Evolutionary conservation across 2,888 invertebrate species (phyloP), one percentile per base, ranked within the genome.

Genomic region (Nomada hirtipes): DNA sequence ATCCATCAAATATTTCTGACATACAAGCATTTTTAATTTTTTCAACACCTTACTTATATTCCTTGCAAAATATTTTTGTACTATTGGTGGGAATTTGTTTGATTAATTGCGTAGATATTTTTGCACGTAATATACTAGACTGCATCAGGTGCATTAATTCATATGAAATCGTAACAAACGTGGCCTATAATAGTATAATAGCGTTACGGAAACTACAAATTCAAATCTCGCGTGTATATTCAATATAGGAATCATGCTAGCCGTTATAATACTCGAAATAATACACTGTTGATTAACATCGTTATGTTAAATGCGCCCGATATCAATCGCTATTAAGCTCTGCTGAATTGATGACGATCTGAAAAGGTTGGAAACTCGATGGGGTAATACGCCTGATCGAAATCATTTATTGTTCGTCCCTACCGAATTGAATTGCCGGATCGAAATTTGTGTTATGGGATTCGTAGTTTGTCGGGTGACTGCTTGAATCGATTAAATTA

Each of bases 381-480:
- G 44, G 23, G 57, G 69, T 69, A 57, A 55, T 69, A 57, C 69
- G 57, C 23, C 26, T 57, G 57, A 69, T 57, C 69, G 42, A 68
- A 23, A 13, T 42, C 53, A 68, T 68, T 68, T 68, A 68, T 42
- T 68, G 53, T 68, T 68, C 42, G 55, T 68, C 52, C 20, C 36
- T 36, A 20, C 36, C 53, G 42, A 68, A 68, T 68, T 15, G 53
- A 68, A 68, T 68, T 55, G 67, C 23, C 23, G 36, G 4, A 23
- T 50, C 23, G 36, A 36, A 36, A 68, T 68, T 68, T 36, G n/a
- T 18, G 20, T 53, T 68, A 52, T 36, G 20, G 20, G 20, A 23
- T 53, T 53, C 36, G 67, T 53, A 53, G 42, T 68, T 68, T 55
- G 23, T n/a, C 65, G 65, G 29, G 2, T 20, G 36, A 53, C 15